These are phyloP conservation scores for Zygogramma bicolorata DNA, from an alignment of 2,888 invertebrate genomes.

Conservation along the genomic window DNA sequence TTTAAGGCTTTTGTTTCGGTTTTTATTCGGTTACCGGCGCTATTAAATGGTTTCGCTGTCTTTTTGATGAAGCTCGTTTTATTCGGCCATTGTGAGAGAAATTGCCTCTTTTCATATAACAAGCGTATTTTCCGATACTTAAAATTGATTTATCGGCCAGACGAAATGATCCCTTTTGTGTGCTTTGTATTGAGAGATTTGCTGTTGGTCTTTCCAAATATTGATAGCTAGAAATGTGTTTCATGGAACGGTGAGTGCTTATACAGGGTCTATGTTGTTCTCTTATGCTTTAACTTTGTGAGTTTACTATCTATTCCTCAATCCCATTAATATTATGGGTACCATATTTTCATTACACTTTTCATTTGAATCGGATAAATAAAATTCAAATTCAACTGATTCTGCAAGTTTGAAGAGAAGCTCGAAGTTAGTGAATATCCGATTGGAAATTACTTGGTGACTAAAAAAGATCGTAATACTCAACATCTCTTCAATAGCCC, in stretches of 20 bases:
- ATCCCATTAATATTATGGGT: too few relatives aligned
- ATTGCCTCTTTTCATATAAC: slow-evolving; percentile 49
- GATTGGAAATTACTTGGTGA: too few relatives aligned
- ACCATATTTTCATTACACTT: too few relatives aligned
- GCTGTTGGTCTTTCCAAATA: slow-evolving; percentile 28
- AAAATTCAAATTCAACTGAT: too few relatives aligned
- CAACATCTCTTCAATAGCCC: too few relatives aligned
- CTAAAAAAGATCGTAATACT: too few relatives aligned
- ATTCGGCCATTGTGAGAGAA: slow-evolving; percentile 45
- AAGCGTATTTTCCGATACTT: slow-evolving; percentile 48
- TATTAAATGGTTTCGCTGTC: slow-evolving; percentile 52
- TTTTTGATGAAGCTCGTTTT: slow-evolving; percentile 49
- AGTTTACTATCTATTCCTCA: too few relatives aligned
- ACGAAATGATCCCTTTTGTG: slow-evolving; percentile 41
- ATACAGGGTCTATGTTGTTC: neutral
- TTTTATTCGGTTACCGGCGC: slow-evolving; percentile 44
- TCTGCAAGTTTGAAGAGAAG: too few relatives aligned
- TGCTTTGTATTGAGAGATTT: slow-evolving; percentile 38
- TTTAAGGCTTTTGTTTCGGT: slow-evolving; percentile 54
- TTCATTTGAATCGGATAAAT: too few relatives aligned
- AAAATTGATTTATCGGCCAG: slow-evolving; percentile 46
- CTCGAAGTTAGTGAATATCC: too few relatives aligned
- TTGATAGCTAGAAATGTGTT: slow-evolving; percentile 11
- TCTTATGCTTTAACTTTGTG: too few relatives aligned
- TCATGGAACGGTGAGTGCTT: slow-evolving; percentile 8